Evolutionary conservation across 2,888 invertebrate species (phyloP), one percentile per base, ranked within the genome.

Genomic region (Drosophila macrospina): DNA sequence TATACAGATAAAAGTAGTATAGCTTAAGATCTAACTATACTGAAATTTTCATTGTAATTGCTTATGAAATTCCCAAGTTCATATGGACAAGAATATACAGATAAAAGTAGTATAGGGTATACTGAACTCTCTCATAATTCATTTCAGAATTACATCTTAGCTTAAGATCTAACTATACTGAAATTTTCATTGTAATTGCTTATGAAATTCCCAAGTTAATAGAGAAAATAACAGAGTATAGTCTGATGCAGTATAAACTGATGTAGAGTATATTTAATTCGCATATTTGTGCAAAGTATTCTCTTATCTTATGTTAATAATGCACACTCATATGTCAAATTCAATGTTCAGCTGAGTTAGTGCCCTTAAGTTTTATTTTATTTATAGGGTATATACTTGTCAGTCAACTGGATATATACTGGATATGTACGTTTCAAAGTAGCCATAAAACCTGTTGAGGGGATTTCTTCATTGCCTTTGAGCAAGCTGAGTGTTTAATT

Each of bases 381-480:
- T 30, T 16, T 41, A 39, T 28, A 45, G 42, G 26, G 44, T 36
- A 44, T 37, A 30, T 34, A 44, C 24, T 10, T 24, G 44, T 28
- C 32, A 42, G 28, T 37, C 6, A 10, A 36, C n/a, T 28, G 10
- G 28, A 5, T 28, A n/a, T 13, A 48, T 50, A 36, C 39, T 50
- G 45, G 34, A 51, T 47, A 39, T n/a, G n/a, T 42, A 34, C 10
- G 48, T 16, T 16, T 60, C 6, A 36, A 36, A 54, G n/a, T 56
- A 52, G 28, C 70, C 41, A 28, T 52, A 39, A 71, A 70, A 60
- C 59, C 65, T 55, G 70, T 55, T 64, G n/a, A 37, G 39, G n/a
- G 26, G 11, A 26, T 4, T 45, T 54, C 60, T 50, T 45, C 45
- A 66, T 44, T 20, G 66, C 37, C 41, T 69, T 48, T 41, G 37